A percentile compares a stretch with the other conserved stretches of the same genome.
Conservation (phyloP, 2,888 invertebrate genomes). For the Pandemis cinnamomeana region DNA sequence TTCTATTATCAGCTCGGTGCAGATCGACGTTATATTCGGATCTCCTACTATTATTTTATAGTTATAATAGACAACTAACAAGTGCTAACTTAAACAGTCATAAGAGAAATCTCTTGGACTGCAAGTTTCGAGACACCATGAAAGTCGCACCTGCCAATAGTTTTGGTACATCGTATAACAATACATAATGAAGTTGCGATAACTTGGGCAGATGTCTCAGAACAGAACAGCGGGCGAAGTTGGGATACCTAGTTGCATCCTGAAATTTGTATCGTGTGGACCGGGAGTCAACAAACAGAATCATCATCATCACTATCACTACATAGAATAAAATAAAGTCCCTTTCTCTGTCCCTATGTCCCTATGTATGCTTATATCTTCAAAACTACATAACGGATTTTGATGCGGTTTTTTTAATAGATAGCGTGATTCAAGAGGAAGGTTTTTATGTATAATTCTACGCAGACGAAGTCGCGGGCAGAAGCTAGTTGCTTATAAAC, state of each 20-base stretch:
- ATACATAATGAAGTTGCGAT: conserved; percentile 42
- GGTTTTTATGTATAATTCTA: too few relatives aligned
- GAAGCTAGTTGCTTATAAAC: not conserved
- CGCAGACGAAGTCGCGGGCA: too few relatives aligned
- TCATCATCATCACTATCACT: too few relatives aligned
- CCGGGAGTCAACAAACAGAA: conserved; percentile 1
- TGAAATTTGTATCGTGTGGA: conserved; percentile 34
- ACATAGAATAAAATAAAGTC: too few relatives aligned
- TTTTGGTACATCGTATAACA: conserved; percentile 37
- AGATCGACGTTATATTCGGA: too few relatives aligned
- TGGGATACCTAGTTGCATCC: conserved; percentile 47
- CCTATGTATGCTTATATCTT: too few relatives aligned
- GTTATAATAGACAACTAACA: not conserved
- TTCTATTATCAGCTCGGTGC: too few relatives aligned
- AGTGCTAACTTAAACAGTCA: not conserved
- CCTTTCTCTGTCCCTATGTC: too few relatives aligned
- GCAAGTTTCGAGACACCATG: conserved; percentile 13
- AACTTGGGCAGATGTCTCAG: conserved; percentile 65
- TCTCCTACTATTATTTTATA: too few relatives aligned
- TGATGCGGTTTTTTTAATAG: too few relatives aligned
- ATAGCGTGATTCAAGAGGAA: too few relatives aligned
- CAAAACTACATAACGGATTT: too few relatives aligned
- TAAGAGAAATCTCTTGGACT: not conserved
- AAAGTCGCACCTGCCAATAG: conserved; percentile 25
- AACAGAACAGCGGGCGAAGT: conserved; percentile 53